Evolutionary conservation across 1,140 invertebrate genomes (phyloP), one percentile per base, ranked within the genome.

Genomic region (Lordiphosa clarofinis): DNA sequence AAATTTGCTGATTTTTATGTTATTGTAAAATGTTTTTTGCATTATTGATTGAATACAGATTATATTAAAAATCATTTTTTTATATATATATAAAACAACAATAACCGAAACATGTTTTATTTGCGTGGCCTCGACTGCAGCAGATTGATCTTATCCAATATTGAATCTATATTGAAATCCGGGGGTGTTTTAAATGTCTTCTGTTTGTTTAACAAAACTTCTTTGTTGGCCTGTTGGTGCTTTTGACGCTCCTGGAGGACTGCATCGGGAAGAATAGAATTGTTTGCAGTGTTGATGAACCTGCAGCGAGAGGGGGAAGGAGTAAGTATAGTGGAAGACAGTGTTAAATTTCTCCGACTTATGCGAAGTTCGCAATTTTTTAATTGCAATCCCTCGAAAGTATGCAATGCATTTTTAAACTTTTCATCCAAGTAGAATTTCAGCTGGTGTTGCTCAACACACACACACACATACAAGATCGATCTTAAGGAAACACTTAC

Each of bases 1-100:
- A 56, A 50, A 76, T 68, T 68, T 56, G 59, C 72, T 61, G 54
- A 82, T 69, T 81, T 46, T 74, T 81, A 56, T 82, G 53, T 81
- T 76, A 72, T 63, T 62, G 53, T 64, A 72, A 82, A 75, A 53
- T 71, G 56, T 72, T 75, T 76, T 70, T 75, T 69, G 61, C 68
- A 81, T 84, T 73, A 78, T 54, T 66, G 57, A 78, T 65, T 75
- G 74, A 86, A 84, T 84, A 84, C 63, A 67, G 56, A 11, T 62
- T 52, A 61, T 56, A 82, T 61, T 70, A 70, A 73, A 31, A 78
- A 69, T 61, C 55, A 78, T 84, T 78, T 70, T 70, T 78, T 66
- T 84, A 76, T 70, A 81, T 46, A 46, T 12, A 46, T 46, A 43
- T 31, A 46, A 13, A 46, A 46, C 67, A 82, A 1, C 1, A 8